Percentiles rank a stretch among this genome's conserved stretches.
Evolutionary conservation across 2,113 vertebrate species (phyloP).

Genomic region (Hemibates koningsi): DNA sequence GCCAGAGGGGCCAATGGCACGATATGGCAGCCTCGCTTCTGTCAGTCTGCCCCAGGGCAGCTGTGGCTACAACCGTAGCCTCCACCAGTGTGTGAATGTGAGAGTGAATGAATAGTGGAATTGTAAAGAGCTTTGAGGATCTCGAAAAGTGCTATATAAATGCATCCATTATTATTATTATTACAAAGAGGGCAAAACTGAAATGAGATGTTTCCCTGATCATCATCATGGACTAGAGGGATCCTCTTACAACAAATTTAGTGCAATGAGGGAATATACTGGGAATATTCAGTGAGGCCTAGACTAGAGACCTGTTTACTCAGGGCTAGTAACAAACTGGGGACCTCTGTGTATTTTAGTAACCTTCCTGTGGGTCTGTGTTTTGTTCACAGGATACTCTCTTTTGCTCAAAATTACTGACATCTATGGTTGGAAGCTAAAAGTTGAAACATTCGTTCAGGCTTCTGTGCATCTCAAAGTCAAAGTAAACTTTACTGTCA

Average conservation of each 20-base stretch:
- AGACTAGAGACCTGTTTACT: neutral
- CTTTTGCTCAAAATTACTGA: neutral
- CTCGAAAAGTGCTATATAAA: rapidly evolving
- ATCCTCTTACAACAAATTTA: neutral
- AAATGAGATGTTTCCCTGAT: neutral
- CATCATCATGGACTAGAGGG: neutral
- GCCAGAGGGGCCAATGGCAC: no score
- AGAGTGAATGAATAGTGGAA: neutral
- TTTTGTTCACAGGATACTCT: neutral
- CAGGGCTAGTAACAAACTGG: neutral
- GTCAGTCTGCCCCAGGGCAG: no score
- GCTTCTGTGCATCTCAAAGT: neutral
- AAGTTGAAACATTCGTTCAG: neutral
- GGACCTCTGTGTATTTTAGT: neutral
- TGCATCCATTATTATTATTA: neutral
- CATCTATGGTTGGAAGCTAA: neutral
- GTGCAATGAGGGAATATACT: neutral
- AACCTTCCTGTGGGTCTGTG: neutral
- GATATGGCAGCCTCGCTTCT: no score
- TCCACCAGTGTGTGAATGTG: neutral
- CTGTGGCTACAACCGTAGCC: neutral
- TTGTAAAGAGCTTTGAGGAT: rapidly evolving
- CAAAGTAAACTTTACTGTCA: rapidly evolving
- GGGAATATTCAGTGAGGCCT: neutral
- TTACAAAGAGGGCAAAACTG: neutral